These are phyloP conservation scores for Rattus rattus DNA, from an alignment of 2,113 vertebrate species.

Conservation along the genomic window DNA sequence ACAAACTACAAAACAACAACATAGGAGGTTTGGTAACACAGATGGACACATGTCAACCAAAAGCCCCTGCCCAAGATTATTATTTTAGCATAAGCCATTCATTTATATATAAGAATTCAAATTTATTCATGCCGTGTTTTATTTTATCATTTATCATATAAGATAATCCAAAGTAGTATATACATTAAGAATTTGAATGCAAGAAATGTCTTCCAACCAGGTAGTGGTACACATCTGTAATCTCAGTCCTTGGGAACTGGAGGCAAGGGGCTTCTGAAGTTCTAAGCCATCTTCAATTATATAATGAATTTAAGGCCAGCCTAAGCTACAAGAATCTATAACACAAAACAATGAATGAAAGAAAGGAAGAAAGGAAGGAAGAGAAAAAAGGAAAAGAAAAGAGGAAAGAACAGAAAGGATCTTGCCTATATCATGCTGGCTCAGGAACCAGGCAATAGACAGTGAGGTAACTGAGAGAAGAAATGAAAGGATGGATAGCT, in stretches of 20 bases:
- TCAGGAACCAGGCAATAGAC: neutral
- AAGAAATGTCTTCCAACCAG: neutral
- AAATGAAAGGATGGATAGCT: neutral
- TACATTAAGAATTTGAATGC: neutral
- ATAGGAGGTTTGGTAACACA: neutral
- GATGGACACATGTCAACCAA: neutral
- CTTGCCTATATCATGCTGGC: neutral
- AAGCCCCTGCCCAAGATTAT: neutral
- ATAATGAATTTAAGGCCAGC: neutral
- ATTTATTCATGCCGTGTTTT: neutral
- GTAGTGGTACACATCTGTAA: neutral
- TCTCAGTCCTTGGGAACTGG: neutral
- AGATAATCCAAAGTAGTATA: neutral
- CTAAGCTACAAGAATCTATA: neutral
- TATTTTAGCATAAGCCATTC: neutral
- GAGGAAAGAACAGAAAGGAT: too few relatives aligned
- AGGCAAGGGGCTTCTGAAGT: neutral
- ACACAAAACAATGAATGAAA: neutral
- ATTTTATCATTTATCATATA: neutral
- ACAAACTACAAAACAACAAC: neutral
- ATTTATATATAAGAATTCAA: neutral
- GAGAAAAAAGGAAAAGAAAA: too few relatives aligned
- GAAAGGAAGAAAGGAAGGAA: neutral
- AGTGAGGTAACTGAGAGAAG: neutral
- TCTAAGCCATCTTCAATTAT: neutral